Percentiles rank a stretch among this genome's conserved stretches.
phyloP scores from a whole-genome alignment of 2,113 vertebrate genomes.

The Bagarius yarrelli region DNA sequence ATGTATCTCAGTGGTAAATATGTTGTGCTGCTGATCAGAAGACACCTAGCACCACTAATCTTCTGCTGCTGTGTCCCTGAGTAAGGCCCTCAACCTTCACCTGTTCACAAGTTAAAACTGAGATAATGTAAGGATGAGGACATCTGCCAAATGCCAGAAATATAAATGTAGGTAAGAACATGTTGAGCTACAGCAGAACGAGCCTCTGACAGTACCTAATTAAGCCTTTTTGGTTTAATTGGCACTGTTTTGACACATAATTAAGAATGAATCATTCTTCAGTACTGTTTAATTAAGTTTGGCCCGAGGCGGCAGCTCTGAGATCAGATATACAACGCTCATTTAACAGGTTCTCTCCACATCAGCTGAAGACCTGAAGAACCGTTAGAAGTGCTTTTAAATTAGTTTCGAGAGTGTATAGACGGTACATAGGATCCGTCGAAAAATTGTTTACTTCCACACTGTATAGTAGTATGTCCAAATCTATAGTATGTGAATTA shows the following conservation, averaged over 20 bases:
- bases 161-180: background rate
- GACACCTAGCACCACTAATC: no score
- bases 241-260: background rate
- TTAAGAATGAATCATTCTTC: background rate
- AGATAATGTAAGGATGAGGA: no score
- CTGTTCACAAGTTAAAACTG: no score
- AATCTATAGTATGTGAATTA: no score
- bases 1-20: no score
- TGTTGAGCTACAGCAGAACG: background rate
- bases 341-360: background rate
- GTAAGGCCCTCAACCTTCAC: no score
- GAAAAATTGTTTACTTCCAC: no score
- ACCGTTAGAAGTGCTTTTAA: background rate
- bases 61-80: no score
- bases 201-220: background rate
- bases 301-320: background rate
- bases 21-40: no score
- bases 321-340: background rate
- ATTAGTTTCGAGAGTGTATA: background rate
- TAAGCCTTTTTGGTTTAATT: background rate
- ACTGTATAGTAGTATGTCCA: no score
- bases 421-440: no score
- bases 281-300: background rate
- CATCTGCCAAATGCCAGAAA: no score
- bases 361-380: background rate